Evolutionary conservation across 2,113 vertebrate species (phyloP).

Genomic region (Barbus barbus): DNA sequence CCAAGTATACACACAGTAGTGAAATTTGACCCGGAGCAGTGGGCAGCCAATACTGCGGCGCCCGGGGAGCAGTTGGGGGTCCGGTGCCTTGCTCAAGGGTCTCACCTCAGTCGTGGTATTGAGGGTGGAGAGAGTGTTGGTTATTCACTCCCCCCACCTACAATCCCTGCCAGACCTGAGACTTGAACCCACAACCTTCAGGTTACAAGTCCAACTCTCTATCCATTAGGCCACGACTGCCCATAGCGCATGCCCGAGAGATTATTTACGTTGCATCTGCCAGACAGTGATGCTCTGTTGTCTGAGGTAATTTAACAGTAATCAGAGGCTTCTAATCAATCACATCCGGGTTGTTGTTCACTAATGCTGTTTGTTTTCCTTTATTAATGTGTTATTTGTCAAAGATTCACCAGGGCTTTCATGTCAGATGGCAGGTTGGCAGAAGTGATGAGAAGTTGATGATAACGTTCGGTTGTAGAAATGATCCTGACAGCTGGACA

Average conservation of each 20-base stretch:
- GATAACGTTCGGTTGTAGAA: conserved; percentile 45
- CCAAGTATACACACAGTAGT: no score
- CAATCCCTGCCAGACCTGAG: no score
- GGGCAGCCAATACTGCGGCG: no score
- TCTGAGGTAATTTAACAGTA: conserved; percentile 82
- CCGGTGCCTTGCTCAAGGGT: no score
- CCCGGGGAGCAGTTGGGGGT: no score
- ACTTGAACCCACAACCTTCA: no score
- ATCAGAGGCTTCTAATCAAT: conserved; percentile 78
- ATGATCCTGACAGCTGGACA: conserved; percentile 36
- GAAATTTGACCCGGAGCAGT: no score
- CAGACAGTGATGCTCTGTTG: conserved; percentile 69
- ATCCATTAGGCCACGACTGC: no score
- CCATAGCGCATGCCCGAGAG: conserved; percentile 58
- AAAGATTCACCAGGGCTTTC: conserved; percentile 44
- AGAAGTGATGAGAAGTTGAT: conserved; percentile 51
- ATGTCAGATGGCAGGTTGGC: conserved; percentile 44
- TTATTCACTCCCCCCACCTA: no score
- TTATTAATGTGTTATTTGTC: conserved; percentile 55
- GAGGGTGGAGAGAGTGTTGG: no score
- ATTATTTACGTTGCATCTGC: conserved; percentile 81
- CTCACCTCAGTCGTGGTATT: no score
- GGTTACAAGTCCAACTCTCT: no score
- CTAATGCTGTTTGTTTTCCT: conserved; percentile 51
- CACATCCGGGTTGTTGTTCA: conserved; percentile 62